phyloP scores from a whole-genome alignment of 2,797 vertebrate species.

The Anolis apletophallus region DNA sequence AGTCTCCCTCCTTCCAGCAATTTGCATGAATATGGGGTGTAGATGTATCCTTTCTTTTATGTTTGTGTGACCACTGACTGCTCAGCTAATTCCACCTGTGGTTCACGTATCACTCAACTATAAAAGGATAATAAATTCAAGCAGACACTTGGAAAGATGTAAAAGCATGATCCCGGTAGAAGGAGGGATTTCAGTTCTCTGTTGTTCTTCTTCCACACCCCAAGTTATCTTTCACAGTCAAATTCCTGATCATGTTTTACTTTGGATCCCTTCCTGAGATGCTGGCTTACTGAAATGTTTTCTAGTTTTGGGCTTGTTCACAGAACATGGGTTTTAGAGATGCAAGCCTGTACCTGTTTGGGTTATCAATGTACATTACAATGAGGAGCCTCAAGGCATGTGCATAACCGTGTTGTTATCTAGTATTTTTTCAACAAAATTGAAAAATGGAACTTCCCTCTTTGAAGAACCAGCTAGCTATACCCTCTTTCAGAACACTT shows the following conservation, averaged over 20 bases:
- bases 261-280: not conserved
- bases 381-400: not conserved
- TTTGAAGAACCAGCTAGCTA: too few species aligned
- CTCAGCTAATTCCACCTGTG: too few species aligned
- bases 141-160: not conserved
- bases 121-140: not conserved
- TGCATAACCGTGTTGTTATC: not conserved
- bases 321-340: not conserved
- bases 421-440: not conserved
- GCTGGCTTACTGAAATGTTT: not conserved
- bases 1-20: too few species aligned
- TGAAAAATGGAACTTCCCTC: not conserved
- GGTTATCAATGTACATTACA: not conserved
- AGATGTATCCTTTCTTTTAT: too few species aligned
- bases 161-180: not conserved
- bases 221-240: not conserved
- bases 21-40: too few species aligned
- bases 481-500: not conserved
- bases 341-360: slow-evolving; percentile 22
- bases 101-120: too few species aligned
- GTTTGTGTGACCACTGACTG: too few species aligned
- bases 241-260: not conserved
- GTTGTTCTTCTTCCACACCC: not conserved
- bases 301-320: not conserved
- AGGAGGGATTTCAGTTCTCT: slow-evolving; percentile 1